Evolutionary conservation across 2,113 vertebrate species (phyloP).

Genomic region (Aspiorhynchus laticeps): DNA sequence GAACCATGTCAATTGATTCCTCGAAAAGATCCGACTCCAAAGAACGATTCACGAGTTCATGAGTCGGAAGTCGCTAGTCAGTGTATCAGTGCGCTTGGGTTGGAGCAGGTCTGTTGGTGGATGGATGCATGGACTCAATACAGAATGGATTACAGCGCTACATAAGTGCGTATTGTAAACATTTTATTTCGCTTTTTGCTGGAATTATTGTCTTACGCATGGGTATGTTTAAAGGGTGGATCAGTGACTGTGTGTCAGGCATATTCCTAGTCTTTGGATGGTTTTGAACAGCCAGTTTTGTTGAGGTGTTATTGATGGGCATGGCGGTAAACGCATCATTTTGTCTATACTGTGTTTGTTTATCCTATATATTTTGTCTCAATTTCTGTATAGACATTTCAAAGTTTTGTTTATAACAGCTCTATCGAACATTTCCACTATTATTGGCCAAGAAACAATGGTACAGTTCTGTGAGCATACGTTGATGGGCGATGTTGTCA

Average conservation of each 20-base stretch:
- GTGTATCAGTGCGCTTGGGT: neutral
- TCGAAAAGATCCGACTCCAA: neutral
- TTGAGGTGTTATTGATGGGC: neutral
- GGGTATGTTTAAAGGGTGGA: neutral
- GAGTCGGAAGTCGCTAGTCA: neutral
- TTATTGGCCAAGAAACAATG: too few species aligned
- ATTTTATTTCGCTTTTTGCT: neutral
- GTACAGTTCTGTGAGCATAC: neutral
- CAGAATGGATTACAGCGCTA: neutral
- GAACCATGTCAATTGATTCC: neutral
- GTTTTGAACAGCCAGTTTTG: neutral
- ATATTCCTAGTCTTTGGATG: neutral
- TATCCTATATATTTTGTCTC: neutral
- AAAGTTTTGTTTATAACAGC: too few species aligned
- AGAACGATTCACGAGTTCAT: neutral
- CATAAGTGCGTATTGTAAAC: neutral
- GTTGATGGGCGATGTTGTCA: neutral
- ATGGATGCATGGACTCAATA: neutral
- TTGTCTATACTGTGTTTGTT: neutral
- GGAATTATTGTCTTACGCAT: neutral
- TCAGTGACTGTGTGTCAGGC: neutral
- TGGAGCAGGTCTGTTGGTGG: neutral
- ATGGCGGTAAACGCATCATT: neutral
- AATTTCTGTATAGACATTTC: too few species aligned
- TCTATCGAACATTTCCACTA: too few species aligned